Base-by-base conservation (phyloP, 2,113 vertebrate genomes). In the Pampusana beccarii region DNA sequence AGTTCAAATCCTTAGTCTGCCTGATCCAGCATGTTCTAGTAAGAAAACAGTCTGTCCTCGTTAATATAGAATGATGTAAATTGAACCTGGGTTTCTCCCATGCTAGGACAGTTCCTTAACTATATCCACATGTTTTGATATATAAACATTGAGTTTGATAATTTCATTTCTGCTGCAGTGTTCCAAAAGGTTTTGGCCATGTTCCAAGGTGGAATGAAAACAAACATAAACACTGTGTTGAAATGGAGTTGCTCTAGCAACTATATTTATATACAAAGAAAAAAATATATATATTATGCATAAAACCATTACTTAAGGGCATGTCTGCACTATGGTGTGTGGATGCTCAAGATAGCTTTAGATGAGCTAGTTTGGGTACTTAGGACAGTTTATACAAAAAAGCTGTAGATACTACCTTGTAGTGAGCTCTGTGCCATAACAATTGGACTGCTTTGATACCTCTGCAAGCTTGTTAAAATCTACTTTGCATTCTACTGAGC, bases 81-180 rank as follows among this genome's bases (percentile, higher is more conserved):
- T 10, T 80, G 28, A 81, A 74, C 19, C 31, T 67, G 51, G 21
- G 33, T 79, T 87, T 95, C 21, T 17, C 54, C 29, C 4, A 7
- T 53, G 33, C 17, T n/a, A 46, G 20, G 46, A 36, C 26, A 64
- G 38, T 74, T 87, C 44, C 17, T 31, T 93, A 95, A 95, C 69
- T 23, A 79, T 5, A 91, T 79, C 61, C 84, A 90, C 51, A 69
- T 81, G 69, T 71, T 96, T 79, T 90, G 81, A 85, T 90, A 56
- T 18, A 56, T 81, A 91, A 89, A 85, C 65, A 87, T 15, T 87
- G 81, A 85, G 85, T 95, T 88, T 85, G 61, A 86, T 82, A 90
- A 86, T 93, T 94, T 79, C n/a, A 36, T 72, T 90, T 92, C 44
- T 75, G 31, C 31, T 88, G 18, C 21, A 61, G 20, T 46, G 38